Percentiles rank a stretch among this genome's conserved stretches.
Evolutionary conservation across 1,140 invertebrate genomes (phyloP).

Genomic region (Drosophila trapezifrons): DNA sequence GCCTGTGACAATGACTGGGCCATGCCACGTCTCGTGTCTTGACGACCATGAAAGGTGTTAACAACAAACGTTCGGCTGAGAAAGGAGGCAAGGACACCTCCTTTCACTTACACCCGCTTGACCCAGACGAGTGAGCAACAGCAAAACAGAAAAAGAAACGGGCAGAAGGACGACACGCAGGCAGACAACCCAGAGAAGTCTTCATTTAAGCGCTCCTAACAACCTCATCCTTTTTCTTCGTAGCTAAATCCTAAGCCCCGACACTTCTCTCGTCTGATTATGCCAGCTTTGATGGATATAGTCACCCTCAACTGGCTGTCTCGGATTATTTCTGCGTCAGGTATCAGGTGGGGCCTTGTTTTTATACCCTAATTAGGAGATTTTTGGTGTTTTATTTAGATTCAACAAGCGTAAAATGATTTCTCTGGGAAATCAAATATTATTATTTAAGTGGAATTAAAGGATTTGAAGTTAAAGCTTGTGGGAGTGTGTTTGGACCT

Average conservation of each 20-base stretch:
- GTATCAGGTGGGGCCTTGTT: slow-evolving; percentile 2
- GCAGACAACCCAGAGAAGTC: slow-evolving; percentile 36
- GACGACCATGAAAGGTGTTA: slow-evolving; percentile 75
- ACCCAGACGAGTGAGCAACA: slow-evolving; percentile 62
- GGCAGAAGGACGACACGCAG: slow-evolving; percentile 18
- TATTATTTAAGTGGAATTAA: not conserved
- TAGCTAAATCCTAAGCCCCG: slow-evolving; percentile 5
- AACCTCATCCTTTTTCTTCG: slow-evolving; percentile 2
- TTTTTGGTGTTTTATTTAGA: not conserved
- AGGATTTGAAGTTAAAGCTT: not conserved
- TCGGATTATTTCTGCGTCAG: not conserved
- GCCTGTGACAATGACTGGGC: slow-evolving; percentile 52
- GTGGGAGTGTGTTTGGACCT: no score
- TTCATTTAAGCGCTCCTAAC: slow-evolving; percentile 29
- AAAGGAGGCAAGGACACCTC: slow-evolving; percentile 50
- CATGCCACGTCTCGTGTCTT: slow-evolving; percentile 43
- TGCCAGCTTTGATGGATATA: slow-evolving; percentile 38
- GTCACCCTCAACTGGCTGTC: slow-evolving; percentile 9
- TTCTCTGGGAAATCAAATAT: not conserved
- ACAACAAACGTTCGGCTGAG: slow-evolving; percentile 55
- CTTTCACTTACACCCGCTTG: slow-evolving; percentile 62
- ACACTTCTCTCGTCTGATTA: slow-evolving; percentile 29
- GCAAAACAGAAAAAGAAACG: slow-evolving; percentile 2
- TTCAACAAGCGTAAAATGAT: not conserved
- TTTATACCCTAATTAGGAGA: not conserved